A percentile compares a stretch with the other conserved stretches of the same genome.
phyloP scores from a whole-genome alignment of 2,113 vertebrate genomes.

The Agapornis roseicollis region DNA sequence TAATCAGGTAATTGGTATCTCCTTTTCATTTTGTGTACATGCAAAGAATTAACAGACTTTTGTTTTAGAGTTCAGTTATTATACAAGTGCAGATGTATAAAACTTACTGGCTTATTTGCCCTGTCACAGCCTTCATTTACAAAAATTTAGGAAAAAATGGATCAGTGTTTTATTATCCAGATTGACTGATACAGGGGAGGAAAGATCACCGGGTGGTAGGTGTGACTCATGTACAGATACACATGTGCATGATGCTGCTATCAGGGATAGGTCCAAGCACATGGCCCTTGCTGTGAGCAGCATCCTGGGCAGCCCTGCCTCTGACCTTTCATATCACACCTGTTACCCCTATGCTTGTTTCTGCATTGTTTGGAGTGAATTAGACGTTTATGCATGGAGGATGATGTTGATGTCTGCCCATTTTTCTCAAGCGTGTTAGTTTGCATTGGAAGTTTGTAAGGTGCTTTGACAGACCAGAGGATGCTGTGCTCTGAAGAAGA shows the following conservation, averaged over 20 bases:
- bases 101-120: neutral
- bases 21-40: neutral
- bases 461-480: neutral
- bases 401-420: neutral
- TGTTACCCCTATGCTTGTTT: neutral
- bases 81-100: neutral
- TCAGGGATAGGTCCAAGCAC: neutral
- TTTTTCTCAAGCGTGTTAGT: neutral
- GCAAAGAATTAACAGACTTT: neutral
- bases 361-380: neutral
- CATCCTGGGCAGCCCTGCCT: neutral
- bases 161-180: neutral
- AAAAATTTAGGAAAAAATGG: neutral
- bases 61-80: neutral
- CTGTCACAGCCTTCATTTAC: neutral
- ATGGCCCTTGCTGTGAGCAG: neutral
- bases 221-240: neutral
- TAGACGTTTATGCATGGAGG: neutral
- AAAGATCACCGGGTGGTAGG: neutral
- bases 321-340: neutral
- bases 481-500: neutral
- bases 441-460: neutral
- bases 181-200: neutral
- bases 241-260: neutral
- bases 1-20: constrained; percentile 77